Evolutionary conservation across 2,797 vertebrate genomes (phyloP), one percentile per base, ranked within the genome.

Genomic region (Falco cherrug): DNA sequence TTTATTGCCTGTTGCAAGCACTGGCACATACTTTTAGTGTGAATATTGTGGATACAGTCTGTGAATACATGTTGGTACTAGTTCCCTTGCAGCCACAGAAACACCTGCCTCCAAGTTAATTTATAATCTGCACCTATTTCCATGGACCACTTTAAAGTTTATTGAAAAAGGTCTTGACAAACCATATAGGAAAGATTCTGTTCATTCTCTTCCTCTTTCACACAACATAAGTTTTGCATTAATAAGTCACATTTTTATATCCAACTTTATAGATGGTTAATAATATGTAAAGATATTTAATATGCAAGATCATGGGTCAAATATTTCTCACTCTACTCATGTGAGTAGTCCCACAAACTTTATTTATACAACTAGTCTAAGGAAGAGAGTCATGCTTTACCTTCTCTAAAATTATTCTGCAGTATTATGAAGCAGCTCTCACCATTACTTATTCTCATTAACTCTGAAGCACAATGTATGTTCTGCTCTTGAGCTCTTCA

Each of bases 21-120:
- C 82, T 97, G 70, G 89, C 74, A 81, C 47, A 77, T 81, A 84
- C 64, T 94, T 91, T 71, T 77, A 48, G 25, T n/a, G 24, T 86
- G 60, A 18, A 67, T 91, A 71, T 50, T 81, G 59, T 69, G 87
- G 84, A 93, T 76, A 83, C 2, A 9, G 51, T 47, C 69, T 91
- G 20, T 61, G 74, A 95, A 77, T 90, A 84, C 76, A 87, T 63
- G 75, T 89, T 96, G 94, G 92, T 90, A 89, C 54, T 91, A 87
- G 87, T 95, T 97, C 56, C 81, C 56, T 73, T 93, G 84, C 89
- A 97, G 82, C 84, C 95, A 94, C 33, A 31, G 97, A 97, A 97
- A 98, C 97, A 97, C 95, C 97, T 98, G 97, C 96, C 95, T 97
- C 89, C 54, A 93, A 96, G 93, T 93, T 97, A 95, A 97, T 97